A percentile compares a stretch with the other conserved stretches of the same genome.
These are phyloP conservation scores for Leptarthrus brevirostris DNA, from an alignment of 2,888 invertebrate species.

Conservation along the genomic window DNA sequence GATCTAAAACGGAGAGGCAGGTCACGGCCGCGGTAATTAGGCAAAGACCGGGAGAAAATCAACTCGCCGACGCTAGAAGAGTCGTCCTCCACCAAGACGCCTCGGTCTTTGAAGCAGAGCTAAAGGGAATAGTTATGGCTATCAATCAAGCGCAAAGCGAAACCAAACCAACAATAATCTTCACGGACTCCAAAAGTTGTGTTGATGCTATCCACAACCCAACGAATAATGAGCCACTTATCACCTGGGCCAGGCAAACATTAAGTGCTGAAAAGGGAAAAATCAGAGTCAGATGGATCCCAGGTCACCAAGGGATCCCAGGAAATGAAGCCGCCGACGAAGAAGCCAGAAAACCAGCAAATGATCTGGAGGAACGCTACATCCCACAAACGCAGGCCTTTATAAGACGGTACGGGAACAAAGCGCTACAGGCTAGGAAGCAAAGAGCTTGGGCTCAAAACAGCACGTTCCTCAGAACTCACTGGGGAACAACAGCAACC, in stretches of 20 bases:
- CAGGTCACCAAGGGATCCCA: not conserved
- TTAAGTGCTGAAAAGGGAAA: not conserved
- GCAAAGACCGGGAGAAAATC: not conserved
- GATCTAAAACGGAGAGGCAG: not conserved
- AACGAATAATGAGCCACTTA: not conserved
- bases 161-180: not conserved
- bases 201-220: not conserved
- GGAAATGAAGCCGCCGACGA: not conserved
- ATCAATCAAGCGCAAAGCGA: no score
- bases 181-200: not conserved
- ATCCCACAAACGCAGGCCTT: not conserved
- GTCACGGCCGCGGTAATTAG: not conserved
- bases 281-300: not conserved
- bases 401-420: not conserved
- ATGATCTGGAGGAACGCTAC: no score
- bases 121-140: no score
- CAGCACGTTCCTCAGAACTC: not conserved
- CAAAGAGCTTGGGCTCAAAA: not conserved
- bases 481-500: not conserved
- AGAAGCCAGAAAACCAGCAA: no score
- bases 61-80: not conserved
- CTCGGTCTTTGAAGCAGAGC: not conserved
- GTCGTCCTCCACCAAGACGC: not conserved
- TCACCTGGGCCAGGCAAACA: not conserved
- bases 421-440: not conserved